These are phyloP conservation scores for Formica exsecta DNA, from an alignment of 1,140 invertebrate genomes.

Conservation along the genomic window DNA sequence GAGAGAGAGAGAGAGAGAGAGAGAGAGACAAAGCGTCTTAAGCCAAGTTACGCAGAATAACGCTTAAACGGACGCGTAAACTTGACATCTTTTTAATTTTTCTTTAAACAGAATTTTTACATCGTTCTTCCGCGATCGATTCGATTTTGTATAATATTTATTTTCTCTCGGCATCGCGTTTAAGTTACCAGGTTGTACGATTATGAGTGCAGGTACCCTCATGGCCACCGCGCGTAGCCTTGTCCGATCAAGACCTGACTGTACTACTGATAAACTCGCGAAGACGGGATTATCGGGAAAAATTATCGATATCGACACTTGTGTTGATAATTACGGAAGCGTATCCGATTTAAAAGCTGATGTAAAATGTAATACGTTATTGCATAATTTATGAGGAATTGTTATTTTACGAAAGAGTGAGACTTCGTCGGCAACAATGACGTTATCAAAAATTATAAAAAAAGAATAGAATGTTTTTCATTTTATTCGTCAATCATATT, in stretches of 20 bases:
- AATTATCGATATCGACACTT: not conserved
- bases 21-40: no score
- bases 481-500: not conserved
- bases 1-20: no score
- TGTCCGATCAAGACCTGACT: conserved; percentile 62
- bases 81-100: no score
- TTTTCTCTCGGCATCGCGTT: not conserved
- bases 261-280: conserved; percentile 47
- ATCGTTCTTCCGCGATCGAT: not conserved
- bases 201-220: conserved; percentile 67
- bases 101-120: not conserved
- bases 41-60: no score
- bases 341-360: not conserved
- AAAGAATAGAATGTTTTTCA: not conserved
- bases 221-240: conserved; percentile 45
- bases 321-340: not conserved
- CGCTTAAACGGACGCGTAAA: no score
- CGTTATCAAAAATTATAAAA: not conserved
- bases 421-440: not conserved
- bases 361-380: not conserved
- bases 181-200: conserved; percentile 19
- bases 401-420: not conserved
- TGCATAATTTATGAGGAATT: conserved; percentile 11
- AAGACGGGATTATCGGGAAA: not conserved
- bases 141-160: not conserved